These are phyloP conservation scores for Endomychus coccineus DNA, from an alignment of 2,888 invertebrate genomes.

Conservation along the genomic window DNA sequence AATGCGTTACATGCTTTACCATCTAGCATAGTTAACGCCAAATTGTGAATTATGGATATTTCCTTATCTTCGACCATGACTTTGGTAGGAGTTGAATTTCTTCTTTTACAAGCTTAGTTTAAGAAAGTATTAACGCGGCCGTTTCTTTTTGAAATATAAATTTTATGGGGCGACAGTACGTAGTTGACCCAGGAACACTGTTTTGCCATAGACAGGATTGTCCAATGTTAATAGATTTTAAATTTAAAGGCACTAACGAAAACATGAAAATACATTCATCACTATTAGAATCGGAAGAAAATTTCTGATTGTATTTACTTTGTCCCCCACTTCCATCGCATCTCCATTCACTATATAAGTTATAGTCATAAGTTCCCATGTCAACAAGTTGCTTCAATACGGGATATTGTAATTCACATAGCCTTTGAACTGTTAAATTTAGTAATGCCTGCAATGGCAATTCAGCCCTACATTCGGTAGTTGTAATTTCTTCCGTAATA, in stretches of 20 bases:
- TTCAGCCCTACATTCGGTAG: conserved; percentile 6
- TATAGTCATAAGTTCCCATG: conserved; percentile 2
- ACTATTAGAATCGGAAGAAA: conserved; percentile 5
- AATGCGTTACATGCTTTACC: conserved; percentile 25
- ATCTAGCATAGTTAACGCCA: conserved; percentile 29
- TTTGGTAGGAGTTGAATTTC: conserved; percentile 5
- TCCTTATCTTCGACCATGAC: conserved; percentile 5
- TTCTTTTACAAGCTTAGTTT: conserved; percentile 1
- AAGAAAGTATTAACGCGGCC: conserved; percentile 2
- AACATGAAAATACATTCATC: conserved; percentile 6
- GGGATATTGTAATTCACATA: conserved; percentile 6
- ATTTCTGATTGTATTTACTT: conserved; percentile 6
- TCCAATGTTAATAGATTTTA: conserved; percentile 4
- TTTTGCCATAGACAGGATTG: conserved; percentile 5
- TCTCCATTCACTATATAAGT: conserved; percentile 4
- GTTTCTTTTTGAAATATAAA: conserved; percentile 7
- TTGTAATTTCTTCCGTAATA: conserved; percentile 1
- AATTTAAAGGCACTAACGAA: conserved; percentile 6
- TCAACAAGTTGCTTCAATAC: conserved; percentile 6
- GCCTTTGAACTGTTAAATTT: conserved; percentile 5
- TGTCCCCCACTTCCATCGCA: conserved; percentile 5
- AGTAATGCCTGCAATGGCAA: conserved; percentile 4
- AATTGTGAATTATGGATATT: conserved; percentile 17
- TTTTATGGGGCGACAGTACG: conserved; percentile 5
- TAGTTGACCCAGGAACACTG: too few species aligned